Evolutionary conservation across 2,113 vertebrate species (phyloP).

Genomic region (Macaca nemestrina): DNA sequence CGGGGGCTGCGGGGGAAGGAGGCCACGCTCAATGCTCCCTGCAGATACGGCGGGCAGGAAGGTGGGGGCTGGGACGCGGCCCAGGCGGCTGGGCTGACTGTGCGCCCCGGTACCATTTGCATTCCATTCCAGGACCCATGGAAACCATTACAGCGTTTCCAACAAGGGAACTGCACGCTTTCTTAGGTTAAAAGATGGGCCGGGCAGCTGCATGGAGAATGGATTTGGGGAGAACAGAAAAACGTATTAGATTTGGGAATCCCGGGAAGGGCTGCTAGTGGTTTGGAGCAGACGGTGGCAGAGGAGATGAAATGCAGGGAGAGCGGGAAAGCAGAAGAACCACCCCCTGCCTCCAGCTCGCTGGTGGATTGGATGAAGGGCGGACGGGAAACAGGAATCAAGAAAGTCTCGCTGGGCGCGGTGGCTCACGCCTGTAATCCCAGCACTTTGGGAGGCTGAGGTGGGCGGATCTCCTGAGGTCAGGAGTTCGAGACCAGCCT

Average conservation of each 20-base stretch:
- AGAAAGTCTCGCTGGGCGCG: too few species aligned
- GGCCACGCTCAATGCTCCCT: background rate
- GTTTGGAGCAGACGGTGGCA: background rate
- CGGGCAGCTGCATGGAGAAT: fast-evolving
- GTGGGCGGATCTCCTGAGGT: too few species aligned
- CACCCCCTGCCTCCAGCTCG: background rate
- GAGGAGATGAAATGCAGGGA: fast-evolving
- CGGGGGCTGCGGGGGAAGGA: background rate
- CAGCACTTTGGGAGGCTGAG: too few species aligned
- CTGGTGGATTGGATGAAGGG: fast-evolving
- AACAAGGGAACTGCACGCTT: background rate
- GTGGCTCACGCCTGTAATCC: too few species aligned
- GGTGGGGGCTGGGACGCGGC: fast-evolving
- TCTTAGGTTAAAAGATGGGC: background rate
- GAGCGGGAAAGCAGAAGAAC: background rate
- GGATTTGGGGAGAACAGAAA: background rate
- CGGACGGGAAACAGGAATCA: background rate
- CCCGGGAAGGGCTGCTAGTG: background rate
- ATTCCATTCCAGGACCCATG: background rate
- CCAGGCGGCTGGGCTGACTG: background rate
- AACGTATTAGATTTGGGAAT: background rate
- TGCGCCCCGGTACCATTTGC: background rate
- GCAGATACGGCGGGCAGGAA: background rate
- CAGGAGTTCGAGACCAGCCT: too few species aligned
- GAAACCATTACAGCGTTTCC: background rate